phyloP scores from a whole-genome alignment of 2,113 vertebrate genomes.

The Peromyscus polionotus region DNA sequence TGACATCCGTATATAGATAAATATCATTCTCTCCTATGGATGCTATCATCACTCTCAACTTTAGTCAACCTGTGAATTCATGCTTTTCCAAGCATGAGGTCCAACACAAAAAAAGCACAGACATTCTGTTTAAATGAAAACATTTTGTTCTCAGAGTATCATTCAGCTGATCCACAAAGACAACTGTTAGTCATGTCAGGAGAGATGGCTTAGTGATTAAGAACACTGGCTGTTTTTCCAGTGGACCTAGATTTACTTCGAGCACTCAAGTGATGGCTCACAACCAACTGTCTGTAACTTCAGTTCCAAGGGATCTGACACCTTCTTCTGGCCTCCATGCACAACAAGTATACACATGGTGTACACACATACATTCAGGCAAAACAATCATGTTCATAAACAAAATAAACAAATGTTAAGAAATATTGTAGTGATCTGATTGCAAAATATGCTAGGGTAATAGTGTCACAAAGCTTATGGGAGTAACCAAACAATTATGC shows the following conservation, averaged over 20 bases:
- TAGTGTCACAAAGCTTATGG: no score
- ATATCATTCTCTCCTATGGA: neutral
- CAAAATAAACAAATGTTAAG: neutral
- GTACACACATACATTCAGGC: neutral
- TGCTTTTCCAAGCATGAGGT: neutral
- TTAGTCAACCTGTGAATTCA: neutral
- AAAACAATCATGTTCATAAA: neutral
- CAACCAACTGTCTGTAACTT: neutral
- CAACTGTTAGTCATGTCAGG: neutral
- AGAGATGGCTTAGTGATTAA: neutral
- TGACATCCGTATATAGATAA: neutral
- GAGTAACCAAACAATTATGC: neutral
- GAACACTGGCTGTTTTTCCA: neutral
- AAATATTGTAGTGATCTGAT: neutral
- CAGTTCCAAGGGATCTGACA: neutral
- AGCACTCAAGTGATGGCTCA: neutral
- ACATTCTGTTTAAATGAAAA: neutral
- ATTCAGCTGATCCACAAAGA: neutral
- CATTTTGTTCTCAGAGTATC: neutral
- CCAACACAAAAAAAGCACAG: neutral
- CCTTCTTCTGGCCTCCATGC: neutral
- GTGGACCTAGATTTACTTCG: no score
- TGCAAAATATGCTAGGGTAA: neutral
- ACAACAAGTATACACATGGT: neutral
- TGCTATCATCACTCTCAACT: neutral